Evolutionary conservation across 1,140 invertebrate genomes (phyloP).

Genomic region (Lasioglossum albipes): DNA sequence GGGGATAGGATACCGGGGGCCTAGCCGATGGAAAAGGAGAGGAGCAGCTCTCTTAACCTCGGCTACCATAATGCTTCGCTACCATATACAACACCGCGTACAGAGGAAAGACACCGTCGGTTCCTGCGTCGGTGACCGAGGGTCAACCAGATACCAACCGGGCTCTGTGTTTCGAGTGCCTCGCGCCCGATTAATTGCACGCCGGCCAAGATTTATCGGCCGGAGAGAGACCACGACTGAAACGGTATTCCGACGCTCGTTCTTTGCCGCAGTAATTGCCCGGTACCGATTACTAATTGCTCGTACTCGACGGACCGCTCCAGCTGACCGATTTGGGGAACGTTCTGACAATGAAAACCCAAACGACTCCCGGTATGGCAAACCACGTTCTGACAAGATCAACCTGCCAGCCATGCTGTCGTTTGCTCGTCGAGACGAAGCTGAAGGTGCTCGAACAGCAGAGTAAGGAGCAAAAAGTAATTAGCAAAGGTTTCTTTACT

Average conservation of each 20-base stretch:
- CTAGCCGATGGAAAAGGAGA: neutral
- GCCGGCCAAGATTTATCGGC: constrained; percentile 68
- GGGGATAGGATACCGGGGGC: neutral
- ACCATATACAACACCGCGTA: constrained; percentile 53
- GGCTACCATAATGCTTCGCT: constrained; percentile 52
- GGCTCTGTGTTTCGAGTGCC: constrained; percentile 66
- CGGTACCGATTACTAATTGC: constrained; percentile 69
- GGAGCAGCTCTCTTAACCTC: constrained; percentile 34
- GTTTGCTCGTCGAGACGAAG: no score
- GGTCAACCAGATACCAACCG: constrained; percentile 70
- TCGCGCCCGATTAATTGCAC: constrained; percentile 73
- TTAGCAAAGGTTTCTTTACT: no score
- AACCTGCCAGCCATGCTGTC: no score
- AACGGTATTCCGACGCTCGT: constrained; percentile 62
- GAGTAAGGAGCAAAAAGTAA: no score
- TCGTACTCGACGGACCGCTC: constrained; percentile 24
- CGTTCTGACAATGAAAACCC: constrained; percentile 34
- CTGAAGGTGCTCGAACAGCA: no score
- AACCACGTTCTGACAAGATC: no score
- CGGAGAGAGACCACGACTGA: constrained; percentile 49
- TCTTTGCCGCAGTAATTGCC: constrained; percentile 64
- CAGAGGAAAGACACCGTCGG: constrained; percentile 52
- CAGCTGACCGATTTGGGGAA: constrained; percentile 40
- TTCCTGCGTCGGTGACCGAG: constrained; percentile 60
- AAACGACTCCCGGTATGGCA: no score